Evolutionary conservation across 1,140 invertebrate genomes (phyloP).

Genomic region (Bombus turneri): DNA sequence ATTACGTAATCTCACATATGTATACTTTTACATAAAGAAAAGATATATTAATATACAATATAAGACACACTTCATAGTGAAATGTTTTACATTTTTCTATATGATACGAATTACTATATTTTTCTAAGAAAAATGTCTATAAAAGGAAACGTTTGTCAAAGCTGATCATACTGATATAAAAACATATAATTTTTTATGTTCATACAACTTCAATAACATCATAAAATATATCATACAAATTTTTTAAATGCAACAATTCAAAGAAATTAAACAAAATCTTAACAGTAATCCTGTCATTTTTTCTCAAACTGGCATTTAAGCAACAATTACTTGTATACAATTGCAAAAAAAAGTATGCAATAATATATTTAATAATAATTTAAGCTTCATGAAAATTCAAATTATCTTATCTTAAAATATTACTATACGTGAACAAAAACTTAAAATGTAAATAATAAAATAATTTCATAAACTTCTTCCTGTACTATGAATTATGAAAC

Average conservation of each 20-base stretch:
- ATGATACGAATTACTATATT: not conserved
- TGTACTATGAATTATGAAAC: not conserved
- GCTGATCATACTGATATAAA: not conserved
- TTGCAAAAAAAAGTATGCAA: not conserved
- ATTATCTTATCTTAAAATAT: not conserved
- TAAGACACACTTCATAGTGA: not conserved
- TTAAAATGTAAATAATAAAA: constrained; percentile 12
- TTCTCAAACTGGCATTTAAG: not conserved
- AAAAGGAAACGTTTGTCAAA: not conserved
- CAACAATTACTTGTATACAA: constrained; percentile 12
- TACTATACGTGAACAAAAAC: not conserved
- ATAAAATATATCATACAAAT: constrained; percentile 25
- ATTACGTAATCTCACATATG: not conserved
- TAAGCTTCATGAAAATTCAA: not conserved
- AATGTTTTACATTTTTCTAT: not conserved
- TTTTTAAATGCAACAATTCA: constrained; percentile 29
- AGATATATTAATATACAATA: constrained; percentile 9
- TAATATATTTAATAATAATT: constrained; percentile 5
- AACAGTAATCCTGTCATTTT: not conserved
- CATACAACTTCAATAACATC: constrained; percentile 21
- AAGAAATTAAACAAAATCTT: constrained; percentile 9
- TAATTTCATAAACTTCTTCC: not conserved
- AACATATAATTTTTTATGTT: not conserved
- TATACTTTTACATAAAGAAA: constrained; percentile 7
- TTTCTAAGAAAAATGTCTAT: not conserved